Evolutionary conservation across 2,888 invertebrate genomes (phyloP), one percentile per base, ranked within the genome.

Genomic region (Hypercompe scribonia): DNA sequence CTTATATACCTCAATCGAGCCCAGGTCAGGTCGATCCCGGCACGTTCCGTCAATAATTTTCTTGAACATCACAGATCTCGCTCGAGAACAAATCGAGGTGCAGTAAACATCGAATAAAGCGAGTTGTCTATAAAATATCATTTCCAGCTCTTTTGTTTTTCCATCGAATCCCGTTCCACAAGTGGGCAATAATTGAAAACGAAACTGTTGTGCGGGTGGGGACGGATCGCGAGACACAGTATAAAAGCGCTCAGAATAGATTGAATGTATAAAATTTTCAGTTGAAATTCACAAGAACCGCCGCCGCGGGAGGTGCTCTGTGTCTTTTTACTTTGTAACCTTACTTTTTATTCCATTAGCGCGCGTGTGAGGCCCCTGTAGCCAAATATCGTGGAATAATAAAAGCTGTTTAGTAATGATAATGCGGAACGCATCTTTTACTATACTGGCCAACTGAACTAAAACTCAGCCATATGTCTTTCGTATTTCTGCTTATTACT

Each of bases 321-420:
- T 95, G 93, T 95, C 94, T 95, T 94, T 95, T 94, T 95, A 95
- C 94, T 94, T 93, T 94, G 95, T 93, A 93, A 95, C 94, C 95
- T 95, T 95, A 95, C 95, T 95, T 95, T 95, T 95, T 95, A 95
- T 95, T 95, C 95, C 95, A 95, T 95, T 95, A 95, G 93, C 92
- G 93, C 88, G 92, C 92, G 91, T 94, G 94, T 93, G 93, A 90
- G 90, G 91, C 93, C 95, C 94, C 94, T 93, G 91, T 92, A 94
- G 94, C 92, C 94, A 92, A 95, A 95, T 95, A 95, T 94, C 92
- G 90, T 92, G 91, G 94, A 95, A 95, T 95, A 95, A 94, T 95
- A 95, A 94, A 95, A 92, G 94, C 94, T 94, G 94, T 93, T 95
- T 95, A 95, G 93, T 94, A 94, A 95, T 92, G 94, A 94, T 94